These are phyloP conservation scores for Andrena minutula DNA, from an alignment of 2,888 invertebrate genomes.

Conservation along the genomic window DNA sequence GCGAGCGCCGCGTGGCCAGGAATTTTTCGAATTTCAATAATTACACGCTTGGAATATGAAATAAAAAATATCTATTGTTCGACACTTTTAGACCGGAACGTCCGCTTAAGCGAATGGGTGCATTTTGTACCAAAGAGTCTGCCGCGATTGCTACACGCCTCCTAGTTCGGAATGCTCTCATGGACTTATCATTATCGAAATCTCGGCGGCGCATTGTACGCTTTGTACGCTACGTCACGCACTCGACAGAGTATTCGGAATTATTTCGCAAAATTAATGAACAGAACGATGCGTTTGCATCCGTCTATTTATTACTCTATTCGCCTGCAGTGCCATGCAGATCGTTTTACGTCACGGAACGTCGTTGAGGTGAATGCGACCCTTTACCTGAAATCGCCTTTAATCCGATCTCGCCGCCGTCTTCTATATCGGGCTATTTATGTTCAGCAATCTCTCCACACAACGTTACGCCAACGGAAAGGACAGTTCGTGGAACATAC, in stretches of 20 bases:
- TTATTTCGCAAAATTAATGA: constrained; percentile 35
- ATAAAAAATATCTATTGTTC: no score
- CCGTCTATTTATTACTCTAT: constrained; percentile 55
- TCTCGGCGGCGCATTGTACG: constrained; percentile 21
- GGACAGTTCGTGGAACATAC: not conserved
- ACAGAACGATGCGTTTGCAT: constrained; percentile 33
- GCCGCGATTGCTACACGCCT: no score
- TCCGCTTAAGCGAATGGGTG: no score
- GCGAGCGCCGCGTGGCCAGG: no score
- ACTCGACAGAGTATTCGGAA: constrained; percentile 48
- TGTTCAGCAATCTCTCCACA: not conserved
- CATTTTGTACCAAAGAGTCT: no score
- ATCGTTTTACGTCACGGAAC: constrained; percentile 7
- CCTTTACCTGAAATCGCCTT: not conserved
- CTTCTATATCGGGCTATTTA: not conserved
- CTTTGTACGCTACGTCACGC: constrained; percentile 47
- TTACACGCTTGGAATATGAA: no score
- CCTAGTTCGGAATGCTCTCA: not conserved
- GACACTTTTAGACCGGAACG: no score
- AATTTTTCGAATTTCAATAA: no score
- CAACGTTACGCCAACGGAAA: not conserved
- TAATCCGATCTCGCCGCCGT: not conserved
- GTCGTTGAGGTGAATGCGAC: constrained; percentile 1
- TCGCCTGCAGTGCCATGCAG: constrained; percentile 21
- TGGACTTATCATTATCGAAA: not conserved